Conservation (phyloP, 64 coral and sea anemone genomes). For the Porites australiensis region DNA sequence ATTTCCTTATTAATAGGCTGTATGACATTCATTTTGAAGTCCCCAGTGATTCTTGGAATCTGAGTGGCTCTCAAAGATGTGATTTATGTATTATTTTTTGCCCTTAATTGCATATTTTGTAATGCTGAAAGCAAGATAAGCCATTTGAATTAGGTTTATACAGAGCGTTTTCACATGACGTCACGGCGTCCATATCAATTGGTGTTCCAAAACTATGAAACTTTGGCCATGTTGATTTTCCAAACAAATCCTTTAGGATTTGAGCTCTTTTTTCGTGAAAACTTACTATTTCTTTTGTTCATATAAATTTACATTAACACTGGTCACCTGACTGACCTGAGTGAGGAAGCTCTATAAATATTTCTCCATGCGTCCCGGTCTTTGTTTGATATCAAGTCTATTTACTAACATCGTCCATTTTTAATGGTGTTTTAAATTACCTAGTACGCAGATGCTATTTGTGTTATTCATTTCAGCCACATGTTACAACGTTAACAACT, state of each 20-base stretch:
- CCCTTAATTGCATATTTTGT: background rate
- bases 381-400: background rate
- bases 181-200: too few species aligned
- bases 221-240: too few species aligned
- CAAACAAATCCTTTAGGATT: too few species aligned
- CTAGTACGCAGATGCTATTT: background rate
- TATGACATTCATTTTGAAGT: background rate
- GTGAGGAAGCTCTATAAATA: background rate
- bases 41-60: background rate
- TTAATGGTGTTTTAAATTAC: background rate
- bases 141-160: background rate
- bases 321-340: background rate
- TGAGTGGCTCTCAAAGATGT: background rate
- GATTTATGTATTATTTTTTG: background rate
- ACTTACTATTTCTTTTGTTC: too few species aligned
- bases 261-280: too few species aligned
- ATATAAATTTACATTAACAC: background rate
- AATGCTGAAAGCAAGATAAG: background rate
- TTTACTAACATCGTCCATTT: background rate
- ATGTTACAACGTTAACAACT: constrained; percentile 73
- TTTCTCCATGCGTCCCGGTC: background rate
- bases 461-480: constrained; percentile 36
- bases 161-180: background rate
- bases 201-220: too few species aligned
- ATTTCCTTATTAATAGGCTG: background rate